These are phyloP conservation scores for Drosophila dives DNA, from an alignment of 2,888 invertebrate genomes.

Conservation along the genomic window DNA sequence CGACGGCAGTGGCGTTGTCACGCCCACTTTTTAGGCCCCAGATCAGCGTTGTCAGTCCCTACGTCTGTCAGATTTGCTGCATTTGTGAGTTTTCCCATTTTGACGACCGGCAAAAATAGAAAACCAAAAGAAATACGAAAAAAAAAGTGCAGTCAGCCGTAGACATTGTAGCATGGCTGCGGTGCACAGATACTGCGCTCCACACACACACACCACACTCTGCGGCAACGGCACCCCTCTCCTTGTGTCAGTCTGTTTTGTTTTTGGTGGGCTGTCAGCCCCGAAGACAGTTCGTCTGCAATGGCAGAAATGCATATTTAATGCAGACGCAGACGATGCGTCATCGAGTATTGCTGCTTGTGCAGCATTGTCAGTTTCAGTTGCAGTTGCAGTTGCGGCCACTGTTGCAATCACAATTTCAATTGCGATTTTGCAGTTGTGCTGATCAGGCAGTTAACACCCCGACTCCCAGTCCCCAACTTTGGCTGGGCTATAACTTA, in stretches of 20 bases:
- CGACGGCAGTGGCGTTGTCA: constrained; percentile 6
- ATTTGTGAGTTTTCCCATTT: constrained; percentile 51
- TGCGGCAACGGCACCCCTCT: not conserved
- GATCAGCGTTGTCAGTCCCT: constrained; percentile 9
- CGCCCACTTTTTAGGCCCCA: constrained; percentile 29
- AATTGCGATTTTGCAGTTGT: constrained; percentile 39
- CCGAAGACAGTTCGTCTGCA: constrained; percentile 69
- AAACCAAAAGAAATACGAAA: constrained; percentile 14
- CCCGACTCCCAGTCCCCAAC: constrained; percentile 32
- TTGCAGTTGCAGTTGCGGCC: constrained; percentile 22
- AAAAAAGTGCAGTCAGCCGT: constrained; percentile 24
- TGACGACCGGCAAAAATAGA: constrained; percentile 40
- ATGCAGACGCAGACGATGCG: constrained; percentile 77
- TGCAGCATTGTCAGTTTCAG: constrained; percentile 47
- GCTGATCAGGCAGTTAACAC: constrained; percentile 76
- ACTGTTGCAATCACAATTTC: constrained; percentile 54
- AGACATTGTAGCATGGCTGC: constrained; percentile 30
- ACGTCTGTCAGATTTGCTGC: constrained; percentile 35
- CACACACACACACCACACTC: not conserved
- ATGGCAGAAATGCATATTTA: constrained; percentile 65
- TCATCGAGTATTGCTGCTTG: constrained; percentile 61
- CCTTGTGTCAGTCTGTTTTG: not conserved
- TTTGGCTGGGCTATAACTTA: constrained; percentile 67
- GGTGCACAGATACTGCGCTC: constrained; percentile 1
- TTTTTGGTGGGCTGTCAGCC: constrained; percentile 35